Percentiles rank a stretch among this genome's conserved stretches.
These are phyloP conservation scores for Pelecanoides urinatrix DNA, from an alignment of 2,113 vertebrate species.

Conservation along the genomic window DNA sequence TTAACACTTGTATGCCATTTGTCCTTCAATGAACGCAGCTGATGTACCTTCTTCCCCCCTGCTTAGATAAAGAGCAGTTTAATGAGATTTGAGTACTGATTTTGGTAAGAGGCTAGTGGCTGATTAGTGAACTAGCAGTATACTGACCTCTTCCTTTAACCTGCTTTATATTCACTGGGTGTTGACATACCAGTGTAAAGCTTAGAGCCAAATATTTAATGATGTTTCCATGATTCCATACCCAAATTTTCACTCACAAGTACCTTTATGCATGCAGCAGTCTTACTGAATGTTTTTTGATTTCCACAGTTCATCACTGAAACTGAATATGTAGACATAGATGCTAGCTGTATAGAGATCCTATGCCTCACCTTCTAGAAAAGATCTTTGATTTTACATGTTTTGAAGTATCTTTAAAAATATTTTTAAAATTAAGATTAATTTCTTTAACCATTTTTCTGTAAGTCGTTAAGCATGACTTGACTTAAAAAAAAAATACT, in stretches of 20 bases:
- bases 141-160: background rate
- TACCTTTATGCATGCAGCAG: background rate
- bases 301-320: background rate
- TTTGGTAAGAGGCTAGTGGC: conserved; percentile 40
- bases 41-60: background rate
- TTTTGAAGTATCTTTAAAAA: background rate
- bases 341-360: background rate
- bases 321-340: background rate
- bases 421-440: background rate
- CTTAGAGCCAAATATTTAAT: background rate
- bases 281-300: background rate
- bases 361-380: background rate
- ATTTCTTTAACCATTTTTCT: background rate
- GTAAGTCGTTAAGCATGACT: background rate
- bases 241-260: background rate
- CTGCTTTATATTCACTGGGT: conserved; percentile 5
- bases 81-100: conserved; percentile 49
- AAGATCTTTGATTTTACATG: background rate
- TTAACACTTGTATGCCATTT: background rate
- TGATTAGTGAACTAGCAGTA: background rate
- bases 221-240: background rate
- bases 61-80: conserved; percentile 17
- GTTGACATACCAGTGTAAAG: conserved; percentile 6
- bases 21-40: background rate
- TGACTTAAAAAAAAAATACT: background rate